Base-by-base conservation (phyloP, 2,113 vertebrate species). In the Eublepharis macularius region DNA sequence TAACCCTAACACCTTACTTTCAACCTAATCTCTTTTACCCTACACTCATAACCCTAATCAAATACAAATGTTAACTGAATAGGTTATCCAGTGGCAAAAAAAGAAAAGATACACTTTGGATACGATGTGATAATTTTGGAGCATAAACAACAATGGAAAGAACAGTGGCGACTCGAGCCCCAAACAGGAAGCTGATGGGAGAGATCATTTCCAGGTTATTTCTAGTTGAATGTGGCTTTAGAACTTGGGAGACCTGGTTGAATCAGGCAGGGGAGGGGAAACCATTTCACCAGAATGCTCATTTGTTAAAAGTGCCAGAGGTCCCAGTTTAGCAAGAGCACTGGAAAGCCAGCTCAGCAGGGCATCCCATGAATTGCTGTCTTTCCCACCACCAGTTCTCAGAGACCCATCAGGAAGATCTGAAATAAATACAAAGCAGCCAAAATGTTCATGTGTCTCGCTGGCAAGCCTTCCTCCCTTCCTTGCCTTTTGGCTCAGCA, bases 11-110 rank as follows among this genome's bases (percentile, higher is more conserved):
- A n/a, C n/a, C n/a, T n/a, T n/a, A n/a, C n/a, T n/a, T n/a, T n/a
- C n/a, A n/a, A n/a, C n/a, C n/a, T n/a, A n/a, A n/a, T n/a, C n/a
- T n/a, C n/a, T n/a, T n/a, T n/a, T n/a, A n/a, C n/a, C n/a, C n/a
- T n/a, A n/a, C n/a, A n/a, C n/a, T n/a, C n/a, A n/a, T n/a, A n/a
- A n/a, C n/a, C n/a, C n/a, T n/a, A n/a, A n/a, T n/a, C n/a, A n/a
- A 87, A 87, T 87, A 80, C 29, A 83, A 83, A 83, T 65, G 4
- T 43, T 60, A 72, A 63, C 81, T 49, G 66, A 49, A 70, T 21
- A 14, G 3, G 32, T 8, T 24, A 51, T 6, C 68, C 51, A 4
- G 10, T 5, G 14, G 32, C 66, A 36, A n/a, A 72, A 63, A 24
- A 63, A 63, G n/a, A n/a, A n/a, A 39, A 26, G 41, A 34, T 14